Evolutionary conservation across 2,888 invertebrate species (phyloP).

Genomic region (Epirrita christyi): DNA sequence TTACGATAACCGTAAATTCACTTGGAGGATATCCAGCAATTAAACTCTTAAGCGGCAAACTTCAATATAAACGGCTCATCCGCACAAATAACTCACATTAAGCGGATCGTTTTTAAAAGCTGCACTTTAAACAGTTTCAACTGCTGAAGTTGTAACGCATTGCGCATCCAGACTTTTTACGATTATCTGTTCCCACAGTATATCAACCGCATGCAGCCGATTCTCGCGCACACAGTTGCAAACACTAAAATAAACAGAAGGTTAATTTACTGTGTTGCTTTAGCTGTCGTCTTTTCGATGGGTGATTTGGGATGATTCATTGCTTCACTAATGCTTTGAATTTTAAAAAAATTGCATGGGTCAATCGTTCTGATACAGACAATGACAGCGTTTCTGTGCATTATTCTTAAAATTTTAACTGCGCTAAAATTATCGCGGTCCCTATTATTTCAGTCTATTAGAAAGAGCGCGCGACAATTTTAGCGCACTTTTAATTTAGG

Average conservation of each 20-base stretch:
- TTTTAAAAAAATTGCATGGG: no score
- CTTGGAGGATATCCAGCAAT: slow-evolving; percentile 28
- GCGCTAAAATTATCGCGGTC: no score
- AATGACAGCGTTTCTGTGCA: no score
- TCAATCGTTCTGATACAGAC: no score
- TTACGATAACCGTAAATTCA: slow-evolving; percentile 23
- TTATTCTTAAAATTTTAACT: no score
- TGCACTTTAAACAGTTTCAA: slow-evolving; percentile 33
- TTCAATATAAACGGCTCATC: slow-evolving; percentile 28
- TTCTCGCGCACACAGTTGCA: not conserved
- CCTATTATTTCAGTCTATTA: no score
- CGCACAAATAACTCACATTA: slow-evolving; percentile 32
- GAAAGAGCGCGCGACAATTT: no score
- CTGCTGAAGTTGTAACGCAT: slow-evolving; percentile 32
- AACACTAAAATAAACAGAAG: not conserved
- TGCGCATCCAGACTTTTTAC: slow-evolving; percentile 11
- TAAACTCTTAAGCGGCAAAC: slow-evolving; percentile 31
- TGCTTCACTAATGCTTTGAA: no score
- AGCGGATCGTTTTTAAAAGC: slow-evolving; percentile 33
- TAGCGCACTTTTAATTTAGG: no score
- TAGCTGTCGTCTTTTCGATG: no score
- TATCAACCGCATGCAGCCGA: not conserved
- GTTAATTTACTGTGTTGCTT: not conserved
- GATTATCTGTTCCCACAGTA: slow-evolving; percentile 4
- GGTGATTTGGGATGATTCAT: no score